A percentile compares a stretch with the other conserved stretches of the same genome.
Evolutionary conservation across 2,113 vertebrate species (phyloP).

Genomic region (Ceyx margarethae): DNA sequence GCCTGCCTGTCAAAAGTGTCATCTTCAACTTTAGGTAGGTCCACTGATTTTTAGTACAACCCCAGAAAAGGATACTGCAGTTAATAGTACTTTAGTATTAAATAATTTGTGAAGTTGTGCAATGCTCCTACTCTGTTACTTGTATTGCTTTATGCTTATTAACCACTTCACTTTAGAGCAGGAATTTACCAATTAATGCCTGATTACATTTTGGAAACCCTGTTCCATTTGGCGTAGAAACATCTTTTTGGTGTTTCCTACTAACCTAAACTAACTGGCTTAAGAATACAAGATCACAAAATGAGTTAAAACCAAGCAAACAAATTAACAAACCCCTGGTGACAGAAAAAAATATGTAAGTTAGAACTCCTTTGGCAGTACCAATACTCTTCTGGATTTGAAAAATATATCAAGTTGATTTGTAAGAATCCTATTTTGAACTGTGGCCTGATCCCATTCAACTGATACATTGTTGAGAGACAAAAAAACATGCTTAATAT

Average conservation of each 20-base stretch:
- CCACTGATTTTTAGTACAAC: not conserved
- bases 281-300: not conserved
- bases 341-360: not conserved
- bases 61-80: not conserved
- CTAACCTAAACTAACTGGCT: not conserved
- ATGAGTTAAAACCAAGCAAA: not conserved
- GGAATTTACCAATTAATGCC: not conserved
- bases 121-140: not conserved
- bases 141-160: not conserved
- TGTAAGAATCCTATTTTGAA: slow-evolving; percentile 24
- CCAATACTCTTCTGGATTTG: not conserved
- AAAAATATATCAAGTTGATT: slow-evolving; percentile 53
- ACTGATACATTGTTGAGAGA: not conserved
- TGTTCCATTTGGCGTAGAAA: not conserved
- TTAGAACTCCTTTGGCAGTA: slow-evolving; percentile 4
- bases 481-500: not conserved
- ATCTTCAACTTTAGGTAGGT: not conserved
- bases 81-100: not conserved
- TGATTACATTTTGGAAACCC: not conserved
- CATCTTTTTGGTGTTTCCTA: not conserved
- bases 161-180: not conserved
- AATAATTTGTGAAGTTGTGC: not conserved
- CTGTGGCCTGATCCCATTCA: not conserved
- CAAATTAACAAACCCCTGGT: not conserved
- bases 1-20: not conserved